Conservation (phyloP, 1,140 invertebrate genomes). For the Drosophila orena region DNA sequence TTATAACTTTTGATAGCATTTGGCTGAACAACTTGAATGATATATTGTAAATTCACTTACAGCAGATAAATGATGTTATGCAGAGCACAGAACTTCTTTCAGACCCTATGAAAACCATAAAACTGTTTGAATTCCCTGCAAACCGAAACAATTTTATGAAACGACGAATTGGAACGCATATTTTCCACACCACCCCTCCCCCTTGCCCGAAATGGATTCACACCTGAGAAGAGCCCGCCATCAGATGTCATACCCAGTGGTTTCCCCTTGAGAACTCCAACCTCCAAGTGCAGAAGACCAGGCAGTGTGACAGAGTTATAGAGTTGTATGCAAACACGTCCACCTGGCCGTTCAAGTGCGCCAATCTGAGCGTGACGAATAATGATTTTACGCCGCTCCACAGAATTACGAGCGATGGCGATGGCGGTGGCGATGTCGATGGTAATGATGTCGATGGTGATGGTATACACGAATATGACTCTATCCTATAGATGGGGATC, state of each 20-base stretch:
- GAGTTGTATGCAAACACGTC: conserved; percentile 37
- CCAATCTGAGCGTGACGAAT: conserved; percentile 46
- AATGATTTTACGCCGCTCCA: conserved; percentile 46
- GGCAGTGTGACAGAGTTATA: conserved; percentile 38
- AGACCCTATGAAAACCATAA: too few relatives aligned
- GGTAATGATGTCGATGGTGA: neutral
- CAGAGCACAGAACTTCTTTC: too few relatives aligned
- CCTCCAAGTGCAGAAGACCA: conserved; percentile 28
- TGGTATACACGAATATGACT: neutral
- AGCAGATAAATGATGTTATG: too few relatives aligned
- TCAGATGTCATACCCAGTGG: conserved; percentile 18
- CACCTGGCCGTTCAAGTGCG: conserved; percentile 18
- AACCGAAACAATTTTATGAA: too few relatives aligned
- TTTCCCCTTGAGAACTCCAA: conserved; percentile 8
- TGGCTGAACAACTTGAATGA: too few relatives aligned
- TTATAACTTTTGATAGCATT: too few relatives aligned
- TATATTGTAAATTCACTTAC: too few relatives aligned
- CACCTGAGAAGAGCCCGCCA: conserved; percentile 29
- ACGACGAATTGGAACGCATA: neutral
- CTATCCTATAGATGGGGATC: neutral
- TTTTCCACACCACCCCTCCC: neutral
- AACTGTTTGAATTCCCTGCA: too few relatives aligned
- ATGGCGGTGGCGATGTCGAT: neutral
- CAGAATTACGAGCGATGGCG: conserved; percentile 1
- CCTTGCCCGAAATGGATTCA: conserved; percentile 20